Evolutionary conservation across 2,113 vertebrate species (phyloP), one percentile per base, ranked within the genome.

Genomic region (Gnathonemus echidnorhynchus): DNA sequence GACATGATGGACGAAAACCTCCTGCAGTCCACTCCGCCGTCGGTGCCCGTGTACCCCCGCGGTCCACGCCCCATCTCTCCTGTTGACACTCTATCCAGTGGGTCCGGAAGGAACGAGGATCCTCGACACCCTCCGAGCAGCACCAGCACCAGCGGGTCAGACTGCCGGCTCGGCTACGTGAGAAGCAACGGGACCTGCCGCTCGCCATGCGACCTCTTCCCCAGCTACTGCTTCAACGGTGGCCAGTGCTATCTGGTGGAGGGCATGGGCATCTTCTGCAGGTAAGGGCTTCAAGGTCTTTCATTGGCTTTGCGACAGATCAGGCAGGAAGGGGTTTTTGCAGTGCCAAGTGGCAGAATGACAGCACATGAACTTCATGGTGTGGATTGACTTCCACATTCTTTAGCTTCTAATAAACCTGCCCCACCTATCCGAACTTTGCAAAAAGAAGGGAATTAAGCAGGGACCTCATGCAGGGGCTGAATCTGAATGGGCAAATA

Each of bases 191-290:
- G 94, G 86, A 96, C 96, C 92, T 97, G 97, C 94, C 94, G 95
- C 42, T 97, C 97, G 0, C 62, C 96, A 35, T 97, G 97, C 3
- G 95, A 97, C 86, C 92, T 96, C 46, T 95, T 95, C 90, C 96
- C 96, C 21, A 96, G 94, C 92, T 97, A 97, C 94, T 97, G 97
- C 93, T 96, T 97, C 94, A 97, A 97, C 27, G 97, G 96, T 2
- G 97, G 97, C 42, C 97, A 97, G 92, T 97, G 97, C 92, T 97
- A 97, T 93, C 93, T 97, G 93, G 95, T 97, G 95, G 97, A 97
- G 91, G 95, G 95, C 89, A 93, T 95, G 42, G 97, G 97, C 1
- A 96, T 96, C 90, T 96, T 97, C 92, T 97, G 97, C 96, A 95
- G 97, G 97, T 97, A 93, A 96, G 94, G 89, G 19, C 87, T 45